Evolutionary conservation across 30 jellyfish, hydroid and myxozoan species (phyloP).

Genomic region (Rhopilema esculentum): DNA sequence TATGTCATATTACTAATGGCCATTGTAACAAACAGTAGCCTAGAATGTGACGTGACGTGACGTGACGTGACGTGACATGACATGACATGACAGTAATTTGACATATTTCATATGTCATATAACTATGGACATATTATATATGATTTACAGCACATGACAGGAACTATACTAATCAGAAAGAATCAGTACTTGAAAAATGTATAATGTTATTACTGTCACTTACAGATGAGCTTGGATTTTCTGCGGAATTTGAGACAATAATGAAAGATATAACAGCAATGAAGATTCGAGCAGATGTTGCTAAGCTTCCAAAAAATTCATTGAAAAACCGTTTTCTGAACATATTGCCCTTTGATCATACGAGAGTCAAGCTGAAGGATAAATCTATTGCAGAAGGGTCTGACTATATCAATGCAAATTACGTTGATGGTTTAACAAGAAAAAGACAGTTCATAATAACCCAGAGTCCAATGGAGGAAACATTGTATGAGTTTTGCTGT

Average conservation of each 20-base stretch:
- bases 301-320: slow-evolving; percentile 16
- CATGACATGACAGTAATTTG: too few relatives aligned
- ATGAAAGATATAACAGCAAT: slow-evolving; percentile 13
- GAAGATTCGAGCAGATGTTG: slow-evolving; percentile 31
- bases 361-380: slow-evolving; percentile 44
- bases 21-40: too few relatives aligned
- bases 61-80: too few relatives aligned
- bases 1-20: too few relatives aligned
- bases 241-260: slow-evolving; percentile 31
- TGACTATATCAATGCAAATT: slow-evolving; percentile 61
- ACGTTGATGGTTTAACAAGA: slow-evolving; percentile 18
- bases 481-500: slow-evolving; percentile 55
- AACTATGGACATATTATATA: too few relatives aligned
- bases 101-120: too few relatives aligned
- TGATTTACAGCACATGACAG: too few relatives aligned
- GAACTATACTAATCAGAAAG: too few relatives aligned
- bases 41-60: too few relatives aligned
- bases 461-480: slow-evolving; percentile 62
- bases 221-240: slow-evolving; percentile 17
- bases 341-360: slow-evolving; percentile 59
- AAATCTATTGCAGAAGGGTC: background rate
- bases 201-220: background rate
- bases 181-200: too few relatives aligned
- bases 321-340: slow-evolving; percentile 46
- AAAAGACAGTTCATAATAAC: slow-evolving; percentile 50